A percentile compares a stretch with the other conserved stretches of the same genome.
Conservation (phyloP, 2,113 vertebrate genomes). For the Halichoerus grypus region DNA sequence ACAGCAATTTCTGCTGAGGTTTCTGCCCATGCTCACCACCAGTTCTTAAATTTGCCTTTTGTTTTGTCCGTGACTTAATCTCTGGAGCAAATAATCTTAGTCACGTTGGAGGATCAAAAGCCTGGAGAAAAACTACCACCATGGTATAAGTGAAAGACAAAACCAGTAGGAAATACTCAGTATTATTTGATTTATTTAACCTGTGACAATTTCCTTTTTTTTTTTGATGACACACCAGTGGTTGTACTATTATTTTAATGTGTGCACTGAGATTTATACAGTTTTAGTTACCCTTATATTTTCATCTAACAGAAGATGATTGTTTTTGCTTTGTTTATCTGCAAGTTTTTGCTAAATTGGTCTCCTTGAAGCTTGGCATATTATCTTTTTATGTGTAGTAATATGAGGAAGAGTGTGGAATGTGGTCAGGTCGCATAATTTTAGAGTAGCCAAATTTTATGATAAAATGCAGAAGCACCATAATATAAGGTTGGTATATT, state of each 20-base stretch:
- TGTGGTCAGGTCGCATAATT: neutral
- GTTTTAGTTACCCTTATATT: neutral
- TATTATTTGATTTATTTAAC: slow-evolving; percentile 49
- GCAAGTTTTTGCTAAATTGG: neutral
- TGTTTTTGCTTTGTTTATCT: slow-evolving; percentile 23
- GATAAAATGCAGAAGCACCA: neutral
- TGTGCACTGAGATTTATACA: neutral
- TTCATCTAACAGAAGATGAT: neutral
- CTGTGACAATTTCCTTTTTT: neutral
- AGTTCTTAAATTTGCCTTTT: neutral
- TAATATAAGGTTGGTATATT: neutral
- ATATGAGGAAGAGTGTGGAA: neutral
- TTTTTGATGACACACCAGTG: neutral
- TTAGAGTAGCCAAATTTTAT: slow-evolving; percentile 39
- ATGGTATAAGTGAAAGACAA: neutral
- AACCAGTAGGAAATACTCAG: neutral
- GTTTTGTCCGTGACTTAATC: neutral
- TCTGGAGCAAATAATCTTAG: neutral
- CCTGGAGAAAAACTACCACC: neutral
- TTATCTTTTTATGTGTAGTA: neutral
- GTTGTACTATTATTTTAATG: slow-evolving; percentile 1
- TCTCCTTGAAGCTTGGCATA: neutral
- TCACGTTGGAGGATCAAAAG: neutral
- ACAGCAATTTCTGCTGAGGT: neutral
- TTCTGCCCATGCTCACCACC: neutral